A percentile compares a stretch with the other conserved stretches of the same genome.
Conservation (phyloP, 2,797 vertebrate genomes). For the Craterocephalus amniculus region DNA sequence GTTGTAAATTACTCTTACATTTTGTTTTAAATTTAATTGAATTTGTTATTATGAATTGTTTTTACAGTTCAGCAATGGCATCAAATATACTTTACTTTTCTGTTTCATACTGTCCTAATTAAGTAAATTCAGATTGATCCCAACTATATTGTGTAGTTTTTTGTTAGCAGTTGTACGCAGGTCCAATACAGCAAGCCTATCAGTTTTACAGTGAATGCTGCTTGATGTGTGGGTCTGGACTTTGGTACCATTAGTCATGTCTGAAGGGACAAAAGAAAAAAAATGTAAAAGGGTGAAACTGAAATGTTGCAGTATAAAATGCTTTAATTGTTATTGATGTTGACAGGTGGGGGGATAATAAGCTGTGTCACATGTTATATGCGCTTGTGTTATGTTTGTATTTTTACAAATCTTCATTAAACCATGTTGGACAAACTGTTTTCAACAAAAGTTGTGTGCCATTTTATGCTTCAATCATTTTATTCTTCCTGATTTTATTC, state of each 20-base stretch:
- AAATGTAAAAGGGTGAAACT: slow-evolving; percentile 35
- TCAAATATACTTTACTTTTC: slow-evolving; percentile 31
- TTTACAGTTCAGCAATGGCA: slow-evolving; percentile 49
- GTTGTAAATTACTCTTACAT: slow-evolving; percentile 16
- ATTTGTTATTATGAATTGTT: slow-evolving; percentile 16
- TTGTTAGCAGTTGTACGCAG: slow-evolving; percentile 22
- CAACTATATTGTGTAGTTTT: slow-evolving; percentile 24
- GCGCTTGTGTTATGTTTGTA: slow-evolving; percentile 65
- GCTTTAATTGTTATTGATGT: slow-evolving; percentile 35
- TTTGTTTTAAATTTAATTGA: slow-evolving; percentile 44
- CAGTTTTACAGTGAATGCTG: neutral
- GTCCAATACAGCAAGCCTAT: neutral
- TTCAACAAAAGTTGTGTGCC: slow-evolving; percentile 41
- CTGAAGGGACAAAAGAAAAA: slow-evolving; percentile 4
- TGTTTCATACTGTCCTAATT: slow-evolving; percentile 30
- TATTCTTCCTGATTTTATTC: too few relatives aligned
- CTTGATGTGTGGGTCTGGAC: neutral
- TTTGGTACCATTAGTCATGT: neutral
- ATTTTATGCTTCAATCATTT: neutral
- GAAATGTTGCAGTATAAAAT: slow-evolving; percentile 21
- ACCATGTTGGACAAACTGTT: slow-evolving; percentile 53
- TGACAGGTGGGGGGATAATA: slow-evolving; percentile 19
- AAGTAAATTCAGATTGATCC: slow-evolving; percentile 13
- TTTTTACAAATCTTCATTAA: slow-evolving; percentile 72
- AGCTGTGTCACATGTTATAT: slow-evolving; percentile 36